Conservation (phyloP, 1,140 invertebrate genomes). For the Amyelois transitella region DNA sequence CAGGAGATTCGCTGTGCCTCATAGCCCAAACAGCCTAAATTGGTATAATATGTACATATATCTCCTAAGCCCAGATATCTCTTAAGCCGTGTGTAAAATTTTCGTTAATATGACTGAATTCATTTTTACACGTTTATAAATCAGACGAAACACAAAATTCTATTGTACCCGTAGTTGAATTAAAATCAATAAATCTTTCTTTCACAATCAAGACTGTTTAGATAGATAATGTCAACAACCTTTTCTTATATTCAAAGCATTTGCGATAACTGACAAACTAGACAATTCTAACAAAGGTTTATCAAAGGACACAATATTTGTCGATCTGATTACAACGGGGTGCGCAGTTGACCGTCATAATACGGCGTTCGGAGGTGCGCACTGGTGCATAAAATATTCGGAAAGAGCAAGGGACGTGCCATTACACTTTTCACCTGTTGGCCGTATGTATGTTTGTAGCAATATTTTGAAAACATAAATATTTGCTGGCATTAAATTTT, state of each 20-base stretch:
- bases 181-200: too few relatives aligned
- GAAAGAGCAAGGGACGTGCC: slow-evolving; percentile 31
- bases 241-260: not conserved
- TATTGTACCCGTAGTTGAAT: too few relatives aligned
- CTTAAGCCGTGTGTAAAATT: too few relatives aligned
- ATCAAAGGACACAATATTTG: slow-evolving; percentile 59
- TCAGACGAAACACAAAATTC: too few relatives aligned
- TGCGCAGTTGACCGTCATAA: slow-evolving; percentile 70
- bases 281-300: slow-evolving; percentile 33
- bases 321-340: slow-evolving; percentile 59
- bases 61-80: too few relatives aligned
- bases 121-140: too few relatives aligned
- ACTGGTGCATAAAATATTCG: slow-evolving; percentile 64
- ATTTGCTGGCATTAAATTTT: too few relatives aligned
- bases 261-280: not conserved
- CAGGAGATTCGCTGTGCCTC: too few relatives aligned
- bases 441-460: not conserved
- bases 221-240: not conserved
- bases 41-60: too few relatives aligned
- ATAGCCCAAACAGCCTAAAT: too few relatives aligned
- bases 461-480: not conserved
- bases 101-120: too few relatives aligned
- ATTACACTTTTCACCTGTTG: slow-evolving; percentile 33
- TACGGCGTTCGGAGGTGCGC: slow-evolving; percentile 47
- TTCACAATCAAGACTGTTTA: not conserved